Evolutionary conservation across 2,797 vertebrate genomes (phyloP).

Genomic region (Peromyscus melanophrys): DNA sequence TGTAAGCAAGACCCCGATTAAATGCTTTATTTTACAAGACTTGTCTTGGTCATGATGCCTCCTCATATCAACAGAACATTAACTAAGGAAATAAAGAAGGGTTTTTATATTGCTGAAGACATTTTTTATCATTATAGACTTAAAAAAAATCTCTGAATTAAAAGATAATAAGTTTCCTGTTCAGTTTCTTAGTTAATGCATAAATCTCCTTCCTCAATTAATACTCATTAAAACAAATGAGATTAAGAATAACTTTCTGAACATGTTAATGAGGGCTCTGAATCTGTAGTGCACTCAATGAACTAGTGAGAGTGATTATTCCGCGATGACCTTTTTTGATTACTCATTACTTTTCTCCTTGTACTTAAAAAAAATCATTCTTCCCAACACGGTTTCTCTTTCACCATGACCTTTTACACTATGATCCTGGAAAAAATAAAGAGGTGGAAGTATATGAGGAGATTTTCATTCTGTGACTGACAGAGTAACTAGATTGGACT

Average conservation of each 20-base stretch:
- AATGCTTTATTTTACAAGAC: neutral
- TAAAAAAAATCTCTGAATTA: neutral
- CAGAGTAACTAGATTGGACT: neutral
- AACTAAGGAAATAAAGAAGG: neutral
- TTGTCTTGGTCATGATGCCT: neutral
- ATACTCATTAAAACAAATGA: constrained; percentile 14
- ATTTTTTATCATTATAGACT: neutral
- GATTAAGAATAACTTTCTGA: neutral
- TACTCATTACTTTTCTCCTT: neutral
- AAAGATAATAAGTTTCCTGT: neutral
- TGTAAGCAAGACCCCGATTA: neutral
- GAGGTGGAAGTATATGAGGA: neutral
- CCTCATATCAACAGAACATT: neutral
- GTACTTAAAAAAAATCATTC: neutral
- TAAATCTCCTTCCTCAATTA: neutral
- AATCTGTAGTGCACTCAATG: neutral
- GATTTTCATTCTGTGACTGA: neutral
- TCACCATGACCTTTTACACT: neutral
- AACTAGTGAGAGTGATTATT: neutral
- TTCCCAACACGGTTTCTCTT: neutral
- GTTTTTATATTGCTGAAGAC: neutral
- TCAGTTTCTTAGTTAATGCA: neutral
- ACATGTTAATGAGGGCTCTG: neutral
- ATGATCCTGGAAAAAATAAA: neutral
- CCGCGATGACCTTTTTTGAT: neutral